phyloP scores from a whole-genome alignment of 2,797 vertebrate genomes.

The Sciurus carolinensis region DNA sequence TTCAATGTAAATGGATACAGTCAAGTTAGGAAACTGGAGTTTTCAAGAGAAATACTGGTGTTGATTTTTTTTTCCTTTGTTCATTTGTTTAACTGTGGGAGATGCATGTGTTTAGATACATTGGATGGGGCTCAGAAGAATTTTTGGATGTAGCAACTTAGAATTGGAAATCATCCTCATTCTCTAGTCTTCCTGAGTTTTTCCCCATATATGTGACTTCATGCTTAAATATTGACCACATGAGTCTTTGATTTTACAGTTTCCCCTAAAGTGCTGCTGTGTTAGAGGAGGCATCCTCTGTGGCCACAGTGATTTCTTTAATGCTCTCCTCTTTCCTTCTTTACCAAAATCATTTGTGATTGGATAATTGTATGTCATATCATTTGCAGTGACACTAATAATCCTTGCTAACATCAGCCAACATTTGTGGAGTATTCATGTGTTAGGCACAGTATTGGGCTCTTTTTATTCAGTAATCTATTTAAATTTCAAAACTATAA shows the following conservation, averaged over 20 bases:
- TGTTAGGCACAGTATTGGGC: not conserved
- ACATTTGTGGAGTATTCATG: not conserved
- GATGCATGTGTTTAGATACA: not conserved
- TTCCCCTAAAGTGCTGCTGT: not conserved
- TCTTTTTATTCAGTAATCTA: not conserved
- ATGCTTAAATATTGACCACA: not conserved
- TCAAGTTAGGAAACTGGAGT: not conserved
- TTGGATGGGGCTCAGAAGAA: not conserved
- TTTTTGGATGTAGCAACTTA: not conserved
- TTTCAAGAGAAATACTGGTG: not conserved
- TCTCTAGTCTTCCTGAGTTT: not conserved
- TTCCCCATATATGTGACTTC: not conserved
- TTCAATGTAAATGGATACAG: not conserved
- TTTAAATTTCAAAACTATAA: not conserved
- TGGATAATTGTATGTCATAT: not conserved
- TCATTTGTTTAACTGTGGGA: not conserved
- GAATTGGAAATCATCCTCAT: not conserved
- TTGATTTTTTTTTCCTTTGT: too few species aligned
- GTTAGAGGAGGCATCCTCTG: not conserved
- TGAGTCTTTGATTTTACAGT: not conserved
- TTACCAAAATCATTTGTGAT: constrained; percentile 13
- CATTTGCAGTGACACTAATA: not conserved
- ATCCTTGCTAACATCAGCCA: not conserved
- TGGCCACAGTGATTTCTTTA: not conserved
- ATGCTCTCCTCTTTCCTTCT: not conserved